Percentiles rank a stretch among this genome's conserved stretches.
Evolutionary conservation across 2,888 invertebrate genomes (phyloP).

Genomic region (Acanthosoma haemorrhoidale): DNA sequence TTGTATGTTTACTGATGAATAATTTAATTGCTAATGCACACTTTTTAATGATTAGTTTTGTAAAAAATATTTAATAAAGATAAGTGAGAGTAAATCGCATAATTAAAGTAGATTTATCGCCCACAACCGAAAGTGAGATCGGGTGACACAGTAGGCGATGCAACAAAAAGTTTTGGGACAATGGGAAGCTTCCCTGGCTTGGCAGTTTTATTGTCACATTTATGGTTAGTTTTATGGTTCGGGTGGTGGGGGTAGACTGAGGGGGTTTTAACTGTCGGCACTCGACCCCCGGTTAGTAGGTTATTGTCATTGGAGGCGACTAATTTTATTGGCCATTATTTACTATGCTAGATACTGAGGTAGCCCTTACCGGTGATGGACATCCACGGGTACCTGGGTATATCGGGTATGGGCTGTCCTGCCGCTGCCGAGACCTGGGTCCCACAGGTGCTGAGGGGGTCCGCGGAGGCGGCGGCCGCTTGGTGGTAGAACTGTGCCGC

Average conservation of each 20-base stretch:
- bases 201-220: conserved; percentile 20
- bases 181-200: background rate
- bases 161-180: background rate
- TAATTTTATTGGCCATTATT: conserved; percentile 19
- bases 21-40: no score
- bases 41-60: no score
- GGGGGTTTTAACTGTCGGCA: background rate
- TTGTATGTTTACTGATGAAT: no score
- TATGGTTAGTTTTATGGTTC: conserved; percentile 28
- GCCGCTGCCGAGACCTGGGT: conserved; percentile 61
- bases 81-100: no score
- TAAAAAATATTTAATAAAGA: no score
- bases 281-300: conserved; percentile 1
- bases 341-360: conserved; percentile 12
- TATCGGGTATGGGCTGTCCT: conserved; percentile 83
- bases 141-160: background rate
- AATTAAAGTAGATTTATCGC: no score
- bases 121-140: no score
- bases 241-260: background rate
- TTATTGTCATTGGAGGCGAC: conserved; percentile 23
- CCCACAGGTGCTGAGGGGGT: conserved; percentile 74
- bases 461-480: conserved; percentile 68
- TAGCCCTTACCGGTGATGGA: conserved; percentile 80
- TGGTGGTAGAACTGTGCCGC: conserved; percentile 87
- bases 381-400: conserved; percentile 94